Percentiles rank a stretch among this genome's conserved stretches.
phyloP scores from a whole-genome alignment of 2,113 vertebrate species.

The Proterorhinus semilunaris region DNA sequence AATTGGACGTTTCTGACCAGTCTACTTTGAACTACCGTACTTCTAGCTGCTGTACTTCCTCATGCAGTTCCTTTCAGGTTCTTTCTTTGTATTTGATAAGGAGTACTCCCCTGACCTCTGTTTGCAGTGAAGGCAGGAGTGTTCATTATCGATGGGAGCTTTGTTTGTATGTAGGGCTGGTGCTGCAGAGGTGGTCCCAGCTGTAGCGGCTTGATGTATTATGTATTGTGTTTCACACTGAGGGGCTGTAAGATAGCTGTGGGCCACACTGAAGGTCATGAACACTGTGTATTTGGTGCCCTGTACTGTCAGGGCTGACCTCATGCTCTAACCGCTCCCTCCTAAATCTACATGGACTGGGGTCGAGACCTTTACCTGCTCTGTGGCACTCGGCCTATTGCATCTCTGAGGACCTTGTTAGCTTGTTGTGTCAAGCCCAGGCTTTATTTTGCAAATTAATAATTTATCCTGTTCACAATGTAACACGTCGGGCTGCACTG shows the following conservation, averaged over 20 bases:
- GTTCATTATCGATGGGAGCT: constrained; percentile 45
- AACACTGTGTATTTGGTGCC: constrained; percentile 39
- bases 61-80: neutral
- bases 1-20: too few species aligned
- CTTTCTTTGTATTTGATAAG: neutral
- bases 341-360: constrained; percentile 34
- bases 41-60: too few species aligned
- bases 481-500: neutral
- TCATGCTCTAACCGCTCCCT: constrained; percentile 38
- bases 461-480: neutral
- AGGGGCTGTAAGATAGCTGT: constrained; percentile 55
- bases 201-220: constrained; percentile 65
- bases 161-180: constrained; percentile 48
- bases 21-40: too few species aligned
- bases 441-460: neutral
- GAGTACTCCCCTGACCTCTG: neutral
- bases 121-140: constrained; percentile 20
- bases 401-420: constrained; percentile 40
- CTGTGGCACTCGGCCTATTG: constrained; percentile 9
- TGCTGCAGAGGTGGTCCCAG: constrained; percentile 33
- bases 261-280: constrained; percentile 67
- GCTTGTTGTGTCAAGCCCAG: constrained; percentile 15
- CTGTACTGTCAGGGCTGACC: constrained; percentile 55
- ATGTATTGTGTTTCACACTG: constrained; percentile 64
- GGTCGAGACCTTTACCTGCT: constrained; percentile 56